Evolutionary conservation across 2,888 invertebrate genomes (phyloP).

Genomic region (Ganaspis brasiliensis): DNA sequence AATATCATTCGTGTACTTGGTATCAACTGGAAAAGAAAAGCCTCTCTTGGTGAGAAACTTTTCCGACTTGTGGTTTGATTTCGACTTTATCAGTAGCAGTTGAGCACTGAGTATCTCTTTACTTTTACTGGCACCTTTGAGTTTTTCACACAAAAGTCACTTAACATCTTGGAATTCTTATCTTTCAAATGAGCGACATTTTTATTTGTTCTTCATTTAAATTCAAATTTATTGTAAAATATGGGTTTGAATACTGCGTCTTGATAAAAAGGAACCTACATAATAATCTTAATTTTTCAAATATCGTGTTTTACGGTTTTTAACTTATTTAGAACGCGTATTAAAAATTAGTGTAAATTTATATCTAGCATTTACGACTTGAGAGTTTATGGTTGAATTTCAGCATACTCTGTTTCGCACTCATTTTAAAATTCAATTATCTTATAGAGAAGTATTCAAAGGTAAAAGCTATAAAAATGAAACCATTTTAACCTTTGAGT

Average conservation of each 20-base stretch:
- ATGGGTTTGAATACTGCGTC: too few relatives aligned
- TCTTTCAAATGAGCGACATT: too few relatives aligned
- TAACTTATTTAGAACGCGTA: too few relatives aligned
- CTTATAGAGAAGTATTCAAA: background rate
- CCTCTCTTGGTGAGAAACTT: background rate
- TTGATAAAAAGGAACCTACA: too few relatives aligned
- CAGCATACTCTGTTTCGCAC: background rate
- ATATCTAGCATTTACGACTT: too few relatives aligned
- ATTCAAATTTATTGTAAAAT: too few relatives aligned
- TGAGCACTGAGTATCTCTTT: background rate
- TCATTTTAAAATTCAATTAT: background rate
- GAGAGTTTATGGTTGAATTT: too few relatives aligned
- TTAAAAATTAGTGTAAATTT: too few relatives aligned
- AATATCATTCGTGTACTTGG: conserved; percentile 22
- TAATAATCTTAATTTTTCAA: too few relatives aligned
- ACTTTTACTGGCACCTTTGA: background rate
- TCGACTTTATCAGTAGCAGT: conserved; percentile 12
- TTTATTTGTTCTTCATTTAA: too few relatives aligned
- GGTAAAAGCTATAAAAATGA: conserved; percentile 7
- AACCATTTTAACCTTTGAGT: background rate
- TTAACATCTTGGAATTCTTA: background rate
- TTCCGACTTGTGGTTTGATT: conserved; percentile 16
- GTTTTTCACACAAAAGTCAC: background rate
- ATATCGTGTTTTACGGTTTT: too few relatives aligned
- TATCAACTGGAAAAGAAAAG: conserved; percentile 7